These are phyloP conservation scores for Crotalus horridus DNA, from an alignment of 2,113 vertebrate genomes.

Conservation along the genomic window DNA sequence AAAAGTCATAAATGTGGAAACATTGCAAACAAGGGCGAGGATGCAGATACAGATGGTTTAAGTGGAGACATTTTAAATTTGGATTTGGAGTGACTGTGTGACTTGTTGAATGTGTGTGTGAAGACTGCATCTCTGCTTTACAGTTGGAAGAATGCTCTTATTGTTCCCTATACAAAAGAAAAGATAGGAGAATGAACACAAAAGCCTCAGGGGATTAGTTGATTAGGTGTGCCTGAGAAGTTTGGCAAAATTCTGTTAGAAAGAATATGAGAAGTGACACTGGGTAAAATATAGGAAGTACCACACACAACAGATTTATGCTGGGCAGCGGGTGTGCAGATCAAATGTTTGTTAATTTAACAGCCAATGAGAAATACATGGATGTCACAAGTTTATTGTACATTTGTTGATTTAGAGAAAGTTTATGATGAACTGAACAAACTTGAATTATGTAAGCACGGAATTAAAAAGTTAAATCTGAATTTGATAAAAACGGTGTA, in stretches of 20 bases:
- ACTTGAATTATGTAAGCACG: neutral
- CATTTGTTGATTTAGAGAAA: neutral
- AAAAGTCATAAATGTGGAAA: neutral
- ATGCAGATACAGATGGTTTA: neutral
- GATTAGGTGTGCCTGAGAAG: neutral
- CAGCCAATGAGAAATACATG: neutral
- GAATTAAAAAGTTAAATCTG: neutral
- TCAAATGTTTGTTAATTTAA: neutral
- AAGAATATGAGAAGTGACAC: neutral
- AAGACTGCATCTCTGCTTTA: neutral
- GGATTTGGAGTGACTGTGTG: neutral
- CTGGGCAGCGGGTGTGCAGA: neutral
- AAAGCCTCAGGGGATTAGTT: neutral
- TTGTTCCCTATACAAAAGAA: neutral
- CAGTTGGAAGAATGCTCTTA: neutral
- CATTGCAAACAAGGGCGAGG: neutral
- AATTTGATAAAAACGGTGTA: neutral
- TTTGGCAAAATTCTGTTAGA: neutral
- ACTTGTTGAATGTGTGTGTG: neutral
- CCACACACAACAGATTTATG: neutral
- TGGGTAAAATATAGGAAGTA: neutral
- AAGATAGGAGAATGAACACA: neutral
- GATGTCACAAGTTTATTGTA: neutral
- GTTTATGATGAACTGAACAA: neutral
- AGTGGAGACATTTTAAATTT: neutral